Conservation (phyloP, 2,797 vertebrate species). For the Clarias fuscus region DNA sequence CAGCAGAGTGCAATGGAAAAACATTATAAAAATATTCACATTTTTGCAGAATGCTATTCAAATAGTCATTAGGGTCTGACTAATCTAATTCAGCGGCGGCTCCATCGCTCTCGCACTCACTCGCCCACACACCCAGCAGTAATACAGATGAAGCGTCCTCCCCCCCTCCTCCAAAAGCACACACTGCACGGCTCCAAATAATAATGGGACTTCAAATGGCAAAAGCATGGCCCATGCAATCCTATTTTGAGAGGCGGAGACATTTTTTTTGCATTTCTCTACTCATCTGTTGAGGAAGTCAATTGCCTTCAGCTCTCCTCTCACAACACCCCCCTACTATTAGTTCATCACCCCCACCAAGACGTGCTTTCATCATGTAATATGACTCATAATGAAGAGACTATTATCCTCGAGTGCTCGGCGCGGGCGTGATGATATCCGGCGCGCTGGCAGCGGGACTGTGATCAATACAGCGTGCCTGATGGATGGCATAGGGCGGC, state of each 20-base stretch:
- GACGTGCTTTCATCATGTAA: constrained; percentile 50
- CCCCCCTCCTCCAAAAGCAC: constrained; percentile 49
- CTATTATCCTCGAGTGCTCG: constrained; percentile 46
- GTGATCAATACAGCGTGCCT: constrained; percentile 54
- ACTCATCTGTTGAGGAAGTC: constrained; percentile 49
- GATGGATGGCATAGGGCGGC: constrained; percentile 46
- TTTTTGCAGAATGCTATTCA: constrained; percentile 67
- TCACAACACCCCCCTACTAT: constrained; percentile 38
- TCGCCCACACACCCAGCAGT: constrained; percentile 56
- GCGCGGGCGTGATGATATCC: constrained; percentile 46
- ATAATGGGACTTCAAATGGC: constrained; percentile 62
- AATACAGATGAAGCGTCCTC: constrained; percentile 54
- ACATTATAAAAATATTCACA: constrained; percentile 59
- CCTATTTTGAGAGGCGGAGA: constrained; percentile 45
- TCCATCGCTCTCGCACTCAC: constrained; percentile 50
- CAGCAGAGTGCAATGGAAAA: constrained; percentile 64
- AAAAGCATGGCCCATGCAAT: constrained; percentile 49
- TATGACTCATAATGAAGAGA: constrained; percentile 53
- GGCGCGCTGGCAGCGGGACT: constrained; percentile 36
- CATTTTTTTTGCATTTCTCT: constrained; percentile 49
- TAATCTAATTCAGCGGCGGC: constrained; percentile 65
- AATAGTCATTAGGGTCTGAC: constrained; percentile 65
- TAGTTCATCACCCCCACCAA: constrained; percentile 30
- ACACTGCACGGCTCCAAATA: constrained; percentile 54
- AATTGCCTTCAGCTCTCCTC: constrained; percentile 36